Base-by-base conservation (phyloP, 2,888 invertebrate species). In the Aphodius granarius region DNA sequence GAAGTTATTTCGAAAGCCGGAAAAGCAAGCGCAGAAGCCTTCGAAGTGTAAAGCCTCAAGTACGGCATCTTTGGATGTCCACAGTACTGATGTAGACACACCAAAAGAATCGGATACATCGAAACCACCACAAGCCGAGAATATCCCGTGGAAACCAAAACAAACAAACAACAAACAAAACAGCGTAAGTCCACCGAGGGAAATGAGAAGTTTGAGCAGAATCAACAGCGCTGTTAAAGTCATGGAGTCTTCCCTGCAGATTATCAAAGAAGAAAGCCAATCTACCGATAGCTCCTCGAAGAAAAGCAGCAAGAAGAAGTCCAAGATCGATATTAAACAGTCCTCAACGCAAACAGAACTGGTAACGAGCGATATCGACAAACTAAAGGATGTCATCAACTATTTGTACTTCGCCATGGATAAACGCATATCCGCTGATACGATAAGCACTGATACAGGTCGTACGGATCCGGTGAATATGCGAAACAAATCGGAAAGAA, bases 231-330 rank as follows among this genome's bases (percentile, higher is more conserved):
- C 76, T 3, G 72, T 76, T 2, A 76, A 76, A 66, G 22, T 76
- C 62, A 73, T 76, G 73, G 74, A 77, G 66, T 77, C 77, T 3
- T 73, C 77, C 0, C 66, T 77, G 68, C 75, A 75, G 21, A 77
- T 75, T 16, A 77, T 77, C 21, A 77, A 75, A 23, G 77, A 77
- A 63, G 77, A 77, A 64, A 77, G 77, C 23, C 77, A 77, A 21
- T 77, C 77, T 0, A 77, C 77, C 0, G 77, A 77, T 71, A 76
- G 73, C 18, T 74, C 74, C 9, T 74, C 74, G 0, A 65, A 18
- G 22, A 74, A 18, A 17, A 72, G 72, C 16, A 63, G 72, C 19
- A 4, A 20, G 63, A 73, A 77, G 19, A 64, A 63, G n/a, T 75
- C 72, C 9, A 22, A 63, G 15, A 64, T 63, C 5, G 70, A 73